phyloP scores from a whole-genome alignment of 2,888 invertebrate species.

The Phengaris alcon region DNA sequence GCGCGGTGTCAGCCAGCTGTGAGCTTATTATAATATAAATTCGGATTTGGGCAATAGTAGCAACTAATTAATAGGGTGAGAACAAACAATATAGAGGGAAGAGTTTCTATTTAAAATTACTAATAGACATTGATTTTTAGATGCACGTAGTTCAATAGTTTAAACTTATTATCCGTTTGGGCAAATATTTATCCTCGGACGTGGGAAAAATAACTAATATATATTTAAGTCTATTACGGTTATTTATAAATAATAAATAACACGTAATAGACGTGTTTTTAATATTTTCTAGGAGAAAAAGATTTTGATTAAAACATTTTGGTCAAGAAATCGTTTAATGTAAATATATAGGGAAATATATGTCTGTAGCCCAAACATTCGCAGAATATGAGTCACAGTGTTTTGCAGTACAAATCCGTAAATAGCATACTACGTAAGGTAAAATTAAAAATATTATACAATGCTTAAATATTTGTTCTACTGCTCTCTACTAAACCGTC shows the following conservation, averaged over 20 bases:
- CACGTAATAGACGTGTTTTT: no score
- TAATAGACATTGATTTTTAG: no score
- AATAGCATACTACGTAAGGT: background rate
- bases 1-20: background rate
- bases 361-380: background rate
- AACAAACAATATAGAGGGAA: background rate
- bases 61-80: background rate
- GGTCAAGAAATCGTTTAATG: background rate
- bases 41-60: background rate
- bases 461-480: background rate
- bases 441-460: background rate
- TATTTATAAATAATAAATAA: no score
- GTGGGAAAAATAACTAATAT: no score
- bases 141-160: no score
- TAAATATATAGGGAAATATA: background rate
- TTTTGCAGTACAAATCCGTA: background rate
- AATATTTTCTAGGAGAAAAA: background rate
- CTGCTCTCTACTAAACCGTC: background rate
- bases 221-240: no score
- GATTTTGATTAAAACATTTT: background rate
- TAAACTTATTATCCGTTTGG: background rate
- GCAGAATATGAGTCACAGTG: background rate
- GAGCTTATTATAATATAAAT: background rate
- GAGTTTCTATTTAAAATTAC: background rate
- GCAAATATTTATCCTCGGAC: no score